Percentiles rank a stretch among this genome's conserved stretches.
phyloP scores from a whole-genome alignment of 2,797 vertebrate genomes.

The Falco naumanni region DNA sequence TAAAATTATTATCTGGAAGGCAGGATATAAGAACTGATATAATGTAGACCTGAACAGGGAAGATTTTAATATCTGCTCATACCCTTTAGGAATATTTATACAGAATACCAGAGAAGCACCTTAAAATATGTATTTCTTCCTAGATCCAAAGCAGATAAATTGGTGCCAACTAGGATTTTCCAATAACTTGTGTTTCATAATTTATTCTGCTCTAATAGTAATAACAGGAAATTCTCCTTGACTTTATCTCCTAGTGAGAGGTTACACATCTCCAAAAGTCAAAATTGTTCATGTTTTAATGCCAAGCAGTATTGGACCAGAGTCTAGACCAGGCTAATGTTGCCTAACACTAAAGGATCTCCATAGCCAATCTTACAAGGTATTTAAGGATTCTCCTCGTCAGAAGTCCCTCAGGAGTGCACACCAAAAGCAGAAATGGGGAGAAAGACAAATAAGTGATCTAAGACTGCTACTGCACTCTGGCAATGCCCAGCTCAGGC shows the following conservation, averaged over 20 bases:
- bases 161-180: not conserved
- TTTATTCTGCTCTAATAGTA: not conserved
- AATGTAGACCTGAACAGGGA: not conserved
- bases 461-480: not conserved
- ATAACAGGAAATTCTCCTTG: not conserved
- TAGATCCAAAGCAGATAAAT: not conserved
- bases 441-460: not conserved
- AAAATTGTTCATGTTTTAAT: not conserved
- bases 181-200: not conserved
- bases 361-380: not conserved
- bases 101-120: not conserved
- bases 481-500: not conserved
- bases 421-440: not conserved
- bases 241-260: not conserved
- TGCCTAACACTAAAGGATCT: not conserved
- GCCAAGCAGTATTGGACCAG: not conserved
- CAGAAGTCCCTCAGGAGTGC: not conserved
- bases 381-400: not conserved
- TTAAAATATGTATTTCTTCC: not conserved
- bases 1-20: constrained; percentile 19
- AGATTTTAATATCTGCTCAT: constrained; percentile 29
- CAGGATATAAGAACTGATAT: constrained; percentile 9
- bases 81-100: constrained; percentile 15
- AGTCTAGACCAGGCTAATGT: not conserved
- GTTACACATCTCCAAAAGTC: not conserved